These are phyloP conservation scores for Pristiophorus japonicus DNA, from an alignment of 2,113 vertebrate genomes.

Conservation along the genomic window DNA sequence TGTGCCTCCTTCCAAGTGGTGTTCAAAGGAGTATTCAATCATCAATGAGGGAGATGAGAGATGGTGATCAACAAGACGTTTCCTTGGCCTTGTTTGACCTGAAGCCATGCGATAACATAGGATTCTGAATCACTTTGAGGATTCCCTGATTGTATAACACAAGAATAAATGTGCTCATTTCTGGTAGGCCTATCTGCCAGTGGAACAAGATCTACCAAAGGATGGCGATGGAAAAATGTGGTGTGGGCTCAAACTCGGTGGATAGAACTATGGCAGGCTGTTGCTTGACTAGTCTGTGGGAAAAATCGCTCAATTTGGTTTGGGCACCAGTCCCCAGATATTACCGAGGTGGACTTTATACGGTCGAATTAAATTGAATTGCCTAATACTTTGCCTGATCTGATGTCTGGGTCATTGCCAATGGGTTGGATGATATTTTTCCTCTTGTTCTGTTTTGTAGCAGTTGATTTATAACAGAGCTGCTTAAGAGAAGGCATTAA, in stretches of 20 bases:
- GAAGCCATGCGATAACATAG: too few species aligned
- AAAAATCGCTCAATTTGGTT: background rate
- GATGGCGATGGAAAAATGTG: background rate
- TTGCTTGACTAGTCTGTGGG: background rate
- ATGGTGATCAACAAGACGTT: background rate
- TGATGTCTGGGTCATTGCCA: background rate
- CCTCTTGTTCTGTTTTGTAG: background rate
- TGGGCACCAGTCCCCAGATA: background rate
- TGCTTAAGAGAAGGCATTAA: background rate
- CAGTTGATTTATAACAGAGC: background rate
- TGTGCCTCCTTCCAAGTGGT: background rate
- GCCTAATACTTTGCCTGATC: background rate
- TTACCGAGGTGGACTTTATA: background rate
- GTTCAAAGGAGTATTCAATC: background rate
- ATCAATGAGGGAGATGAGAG: background rate
- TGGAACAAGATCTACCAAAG: background rate
- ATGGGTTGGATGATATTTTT: background rate
- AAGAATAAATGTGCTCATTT: too few species aligned
- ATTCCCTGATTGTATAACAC: too few species aligned
- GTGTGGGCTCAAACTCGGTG: background rate
- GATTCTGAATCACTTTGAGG: too few species aligned
- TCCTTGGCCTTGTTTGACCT: background rate
- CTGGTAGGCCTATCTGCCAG: background rate
- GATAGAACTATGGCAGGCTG: background rate
- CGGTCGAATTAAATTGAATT: background rate